Evolutionary conservation across 2,113 vertebrate genomes (phyloP).

Genomic region (Xiphophorus hellerii): DNA sequence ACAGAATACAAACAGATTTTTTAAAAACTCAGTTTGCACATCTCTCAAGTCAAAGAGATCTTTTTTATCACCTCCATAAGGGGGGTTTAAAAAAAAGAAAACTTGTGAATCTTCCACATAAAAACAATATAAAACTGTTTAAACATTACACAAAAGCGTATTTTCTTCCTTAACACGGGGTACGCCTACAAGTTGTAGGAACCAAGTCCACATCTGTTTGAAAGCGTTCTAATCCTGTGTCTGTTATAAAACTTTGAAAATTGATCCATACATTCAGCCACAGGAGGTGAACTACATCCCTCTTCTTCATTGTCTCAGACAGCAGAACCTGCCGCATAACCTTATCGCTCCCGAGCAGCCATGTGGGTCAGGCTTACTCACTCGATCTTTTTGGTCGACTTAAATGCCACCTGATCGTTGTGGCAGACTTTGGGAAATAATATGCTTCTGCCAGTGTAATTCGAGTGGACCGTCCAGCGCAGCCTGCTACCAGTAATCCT

Average conservation of each 20-base stretch:
- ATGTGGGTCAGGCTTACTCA: constrained; percentile 48
- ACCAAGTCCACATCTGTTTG: constrained; percentile 10
- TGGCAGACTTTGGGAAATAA: constrained; percentile 53
- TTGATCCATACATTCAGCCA: constrained; percentile 10
- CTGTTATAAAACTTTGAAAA: constrained; percentile 16
- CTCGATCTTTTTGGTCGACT: constrained; percentile 1
- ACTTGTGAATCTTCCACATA: constrained; percentile 4
- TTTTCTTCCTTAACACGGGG: not conserved
- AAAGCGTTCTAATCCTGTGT: constrained; percentile 15
- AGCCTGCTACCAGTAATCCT: constrained; percentile 56
- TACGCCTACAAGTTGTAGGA: not conserved
- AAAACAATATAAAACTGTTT: not conserved
- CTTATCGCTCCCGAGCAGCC: constrained; percentile 3
- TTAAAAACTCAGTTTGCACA: constrained; percentile 9
- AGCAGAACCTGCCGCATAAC: not conserved
- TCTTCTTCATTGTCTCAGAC: constrained; percentile 1
- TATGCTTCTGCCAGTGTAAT: constrained; percentile 59
- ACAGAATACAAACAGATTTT: constrained; percentile 24
- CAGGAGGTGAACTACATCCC: not conserved
- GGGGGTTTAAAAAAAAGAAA: constrained; percentile 13
- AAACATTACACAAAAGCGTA: not conserved
- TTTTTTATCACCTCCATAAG: constrained; percentile 21
- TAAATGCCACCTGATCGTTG: constrained; percentile 47
- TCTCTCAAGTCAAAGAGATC: constrained; percentile 20
- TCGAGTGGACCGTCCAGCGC: constrained; percentile 34